Conservation (phyloP, 2,113 vertebrate genomes). For the Enhydra lutris region DNA sequence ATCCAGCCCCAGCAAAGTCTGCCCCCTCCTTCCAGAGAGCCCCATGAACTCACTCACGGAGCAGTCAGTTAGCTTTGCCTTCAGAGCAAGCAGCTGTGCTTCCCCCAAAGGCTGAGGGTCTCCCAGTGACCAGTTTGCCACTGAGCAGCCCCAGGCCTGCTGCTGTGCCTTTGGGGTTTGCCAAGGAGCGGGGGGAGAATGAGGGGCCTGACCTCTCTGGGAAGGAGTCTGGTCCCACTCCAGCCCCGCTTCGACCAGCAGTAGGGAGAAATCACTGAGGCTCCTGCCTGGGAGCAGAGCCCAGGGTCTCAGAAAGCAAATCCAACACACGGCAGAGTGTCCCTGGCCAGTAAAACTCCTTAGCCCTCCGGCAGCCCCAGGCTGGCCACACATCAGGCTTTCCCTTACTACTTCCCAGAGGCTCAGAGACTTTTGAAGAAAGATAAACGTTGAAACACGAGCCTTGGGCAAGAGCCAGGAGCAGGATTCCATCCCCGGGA, state of each 20-base stretch:
- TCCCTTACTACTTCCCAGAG: not conserved
- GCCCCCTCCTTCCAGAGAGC: not conserved
- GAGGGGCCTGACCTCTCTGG: too few species aligned
- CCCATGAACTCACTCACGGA: not conserved
- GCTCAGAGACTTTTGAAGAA: not conserved
- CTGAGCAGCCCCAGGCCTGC: too few species aligned
- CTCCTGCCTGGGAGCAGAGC: not conserved
- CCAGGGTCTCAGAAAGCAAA: not conserved
- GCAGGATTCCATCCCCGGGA: not conserved
- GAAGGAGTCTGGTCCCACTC: not conserved
- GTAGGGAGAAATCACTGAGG: not conserved
- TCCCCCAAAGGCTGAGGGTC: too few species aligned
- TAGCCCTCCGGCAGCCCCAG: not conserved
- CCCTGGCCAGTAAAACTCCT: not conserved
- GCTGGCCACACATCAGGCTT: not conserved
- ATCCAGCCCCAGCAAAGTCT: not conserved
- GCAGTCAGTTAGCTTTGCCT: not conserved
- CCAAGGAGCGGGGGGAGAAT: not conserved
- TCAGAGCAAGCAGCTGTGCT: too few species aligned
- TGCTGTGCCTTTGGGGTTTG: not conserved
- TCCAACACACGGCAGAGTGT: not conserved
- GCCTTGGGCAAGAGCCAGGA: not conserved
- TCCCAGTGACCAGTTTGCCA: not conserved
- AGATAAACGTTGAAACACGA: not conserved
- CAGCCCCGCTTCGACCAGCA: fast-evolving